Evolutionary conservation across 2,888 invertebrate species (phyloP), one percentile per base, ranked within the genome.

Genomic region (Dolichomitus sp.): DNA sequence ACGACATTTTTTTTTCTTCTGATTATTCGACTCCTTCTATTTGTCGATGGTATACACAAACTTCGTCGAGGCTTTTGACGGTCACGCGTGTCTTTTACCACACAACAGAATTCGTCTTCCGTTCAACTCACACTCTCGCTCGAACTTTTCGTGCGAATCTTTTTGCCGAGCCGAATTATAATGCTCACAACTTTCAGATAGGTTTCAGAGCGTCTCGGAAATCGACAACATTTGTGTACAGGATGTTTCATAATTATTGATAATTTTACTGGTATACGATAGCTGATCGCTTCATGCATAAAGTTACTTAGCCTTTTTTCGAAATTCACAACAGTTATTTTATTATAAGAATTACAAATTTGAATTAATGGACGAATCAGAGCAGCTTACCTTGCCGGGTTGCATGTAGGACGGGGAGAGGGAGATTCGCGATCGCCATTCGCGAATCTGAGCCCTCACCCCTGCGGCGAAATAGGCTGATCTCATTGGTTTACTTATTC

Each of bases 1-100:
- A 45, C 68, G 19, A 57, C 42, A 57, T 59, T 52, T 17, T 61
- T 74, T 50, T 30, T 61, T 74, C 61, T 74, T 45, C 61, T 19
- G 12, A 75, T 45, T 17, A 45, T 61, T 33, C 19, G 61, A 61
- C 59, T 17, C 17, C 37, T 73, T 37, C 33, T 73, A 33, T 61
- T 73, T 73, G 73, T 7, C 33, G 33, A 73, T n/a, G 48, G 59
- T 37, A 50, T 23, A 73, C 30, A 48, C n/a, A n/a, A 45, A 17
- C 30, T 11, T 12, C 1, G 7, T 37, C 45, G 57, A 14, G 59
- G 14, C 57, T 45, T 63, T 63, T 63, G 19, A 7, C 19, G 40
- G 45, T 57, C 45, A 45, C 30, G 61, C 61, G 61, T 40, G 40
- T 59, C 23, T 40, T 37, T 59, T 45, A n/a, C 30, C 17, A 37